Evolutionary conservation across 2,113 vertebrate species (phyloP), one percentile per base, ranked within the genome.

Genomic region (Colossoma macropomum): DNA sequence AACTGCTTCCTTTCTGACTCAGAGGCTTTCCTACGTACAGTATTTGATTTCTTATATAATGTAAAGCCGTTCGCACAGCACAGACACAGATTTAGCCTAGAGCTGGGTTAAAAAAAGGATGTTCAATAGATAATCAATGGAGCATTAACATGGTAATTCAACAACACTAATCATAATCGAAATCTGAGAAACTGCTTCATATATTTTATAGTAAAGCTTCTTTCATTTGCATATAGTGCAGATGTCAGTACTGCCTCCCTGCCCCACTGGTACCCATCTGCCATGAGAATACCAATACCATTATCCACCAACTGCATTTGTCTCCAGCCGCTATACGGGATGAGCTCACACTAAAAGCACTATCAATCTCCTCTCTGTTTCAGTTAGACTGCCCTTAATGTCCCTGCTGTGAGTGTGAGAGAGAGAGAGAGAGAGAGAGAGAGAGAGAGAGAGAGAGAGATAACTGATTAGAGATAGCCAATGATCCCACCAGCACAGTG

Each of bases 291-390:
- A 54, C 23, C 73, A 74, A 77, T 50, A 52, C n/a, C 74, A 78
- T 79, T 77, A 80, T 54, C 48, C 75, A 27, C 50, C 50, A 16
- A 63, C 54, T 25, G 30, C 38, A 59, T 74, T 80, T 75, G 69
- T 79, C 60, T 62, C 60, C 54, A 11, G 59, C 69, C 83, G 77
- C 75, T 84, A 72, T 75, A 32, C 74, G 71, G 65, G 81, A 89
- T 89, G 86, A 89, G 83, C 85, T 89, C 88, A 88, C 74, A 66
- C 86, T 88, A 86, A 89, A 89, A 89, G 80, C 83, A 79, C 75
- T 63, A 89, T 87, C 85, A 83, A 87, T 89, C 86, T 85, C 69
- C 81, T 76, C 84, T 70, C 54, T 25, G 68, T 69, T 76, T 79
- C 84, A 66, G 41, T 63, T 41, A 69, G 28, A 28, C 72, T 76